phyloP scores from a whole-genome alignment of 2,888 invertebrate species.

The Hirtodrosophila trivittata region DNA sequence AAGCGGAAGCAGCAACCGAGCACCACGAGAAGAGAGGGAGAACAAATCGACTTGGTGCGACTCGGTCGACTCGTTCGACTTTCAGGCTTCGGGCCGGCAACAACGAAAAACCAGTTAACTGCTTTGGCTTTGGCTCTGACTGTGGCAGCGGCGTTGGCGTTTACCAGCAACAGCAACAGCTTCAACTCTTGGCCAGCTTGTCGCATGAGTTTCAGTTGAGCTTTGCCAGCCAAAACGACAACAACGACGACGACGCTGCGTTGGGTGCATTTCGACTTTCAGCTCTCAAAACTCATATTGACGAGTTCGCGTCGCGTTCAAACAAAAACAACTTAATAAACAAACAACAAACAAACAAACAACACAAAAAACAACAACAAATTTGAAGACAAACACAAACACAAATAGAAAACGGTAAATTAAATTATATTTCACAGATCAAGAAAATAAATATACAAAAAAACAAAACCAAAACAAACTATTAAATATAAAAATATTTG shows the following conservation, averaged over 20 bases:
- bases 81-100: constrained; percentile 59
- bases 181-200: constrained; percentile 43
- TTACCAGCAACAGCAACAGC: constrained; percentile 15
- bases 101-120: constrained; percentile 61
- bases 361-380: constrained; percentile 28
- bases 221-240: constrained; percentile 77
- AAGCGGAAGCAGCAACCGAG: constrained; percentile 45
- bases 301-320: constrained; percentile 65
- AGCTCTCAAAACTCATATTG: constrained; percentile 38
- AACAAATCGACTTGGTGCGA: constrained; percentile 41
- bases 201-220: constrained; percentile 75
- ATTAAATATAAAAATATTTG: constrained; percentile 28
- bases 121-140: constrained; percentile 36
- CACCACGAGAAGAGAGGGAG: constrained; percentile 1
- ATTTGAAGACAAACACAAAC: constrained; percentile 39
- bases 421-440: constrained; percentile 17
- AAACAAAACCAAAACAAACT: constrained; percentile 16
- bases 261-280: constrained; percentile 60
- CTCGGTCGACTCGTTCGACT: constrained; percentile 55
- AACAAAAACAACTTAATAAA: constrained; percentile 24
- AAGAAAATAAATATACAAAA: constrained; percentile 10
- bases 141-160: constrained; percentile 34
- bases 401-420: constrained; percentile 48
- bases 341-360: constrained; percentile 16
- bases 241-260: constrained; percentile 73